These are phyloP conservation scores for Cephus spinipes DNA, from an alignment of 2,888 invertebrate species.

Conservation along the genomic window DNA sequence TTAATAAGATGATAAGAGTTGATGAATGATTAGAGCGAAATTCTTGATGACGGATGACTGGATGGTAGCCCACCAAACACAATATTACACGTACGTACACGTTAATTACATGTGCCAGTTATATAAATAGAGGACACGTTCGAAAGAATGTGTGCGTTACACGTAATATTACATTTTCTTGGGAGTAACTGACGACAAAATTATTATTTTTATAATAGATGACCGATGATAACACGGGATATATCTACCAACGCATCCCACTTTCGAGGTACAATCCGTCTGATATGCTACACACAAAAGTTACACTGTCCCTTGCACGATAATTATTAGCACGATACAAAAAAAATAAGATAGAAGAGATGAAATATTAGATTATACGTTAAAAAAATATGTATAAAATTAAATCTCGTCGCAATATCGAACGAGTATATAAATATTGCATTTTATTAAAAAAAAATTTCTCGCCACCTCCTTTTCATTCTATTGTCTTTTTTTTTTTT, in stretches of 20 bases:
- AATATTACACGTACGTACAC: too few species aligned
- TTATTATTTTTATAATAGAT: background rate
- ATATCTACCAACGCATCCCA: background rate
- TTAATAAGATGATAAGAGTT: background rate
- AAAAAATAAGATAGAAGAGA: background rate
- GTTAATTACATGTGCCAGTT: too few species aligned
- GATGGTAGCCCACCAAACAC: background rate
- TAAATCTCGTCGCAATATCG: background rate
- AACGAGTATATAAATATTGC: background rate
- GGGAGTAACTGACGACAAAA: background rate
- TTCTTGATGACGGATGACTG: background rate
- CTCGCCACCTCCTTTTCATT: background rate
- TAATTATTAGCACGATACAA: constrained; percentile 3
- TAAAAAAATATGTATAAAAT: background rate
- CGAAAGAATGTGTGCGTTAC: too few species aligned
- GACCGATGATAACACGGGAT: background rate
- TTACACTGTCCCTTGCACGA: background rate
- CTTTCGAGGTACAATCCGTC: background rate
- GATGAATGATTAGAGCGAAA: background rate
- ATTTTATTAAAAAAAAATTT: background rate
- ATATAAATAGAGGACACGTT: too few species aligned
- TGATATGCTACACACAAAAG: background rate
- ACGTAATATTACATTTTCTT: too few species aligned
- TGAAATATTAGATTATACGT: background rate
- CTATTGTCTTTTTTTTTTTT: background rate